A percentile compares a stretch with the other conserved stretches of the same genome.
Evolutionary conservation across 2,797 vertebrate species (phyloP).

Genomic region (Spea hammondii): DNA sequence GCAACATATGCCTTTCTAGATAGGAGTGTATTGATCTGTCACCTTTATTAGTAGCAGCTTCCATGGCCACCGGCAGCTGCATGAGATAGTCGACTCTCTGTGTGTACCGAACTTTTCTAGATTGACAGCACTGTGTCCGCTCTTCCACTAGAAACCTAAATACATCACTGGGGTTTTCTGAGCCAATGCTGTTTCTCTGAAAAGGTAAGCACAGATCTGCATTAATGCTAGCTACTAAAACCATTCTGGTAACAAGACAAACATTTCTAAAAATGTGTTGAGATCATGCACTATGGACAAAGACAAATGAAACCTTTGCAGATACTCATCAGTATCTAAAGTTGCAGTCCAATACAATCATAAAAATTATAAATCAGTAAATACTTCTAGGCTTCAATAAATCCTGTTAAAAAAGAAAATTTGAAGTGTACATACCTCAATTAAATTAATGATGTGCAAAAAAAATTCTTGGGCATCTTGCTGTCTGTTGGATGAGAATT

Average conservation of each 20-base stretch:
- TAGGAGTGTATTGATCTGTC: not conserved
- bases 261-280: too few relatives aligned
- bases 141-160: constrained; percentile 97
- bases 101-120: constrained; percentile 86
- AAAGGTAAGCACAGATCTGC: constrained; percentile 15
- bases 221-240: not conserved
- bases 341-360: too few relatives aligned
- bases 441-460: constrained; percentile 85
- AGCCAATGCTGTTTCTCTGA: constrained; percentile 88
- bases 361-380: too few relatives aligned
- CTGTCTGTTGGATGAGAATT: constrained; percentile 95
- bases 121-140: constrained; percentile 91
- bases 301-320: too few relatives aligned
- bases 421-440: constrained; percentile 77
- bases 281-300: too few relatives aligned
- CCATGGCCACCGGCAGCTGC: constrained; percentile 88
- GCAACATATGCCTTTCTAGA: too few relatives aligned
- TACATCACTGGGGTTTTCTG: constrained; percentile 90
- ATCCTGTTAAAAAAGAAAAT: not conserved
- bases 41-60: constrained; percentile 95
- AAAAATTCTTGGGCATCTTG: constrained; percentile 94
- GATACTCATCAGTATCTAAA: too few relatives aligned
- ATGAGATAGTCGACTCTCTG: constrained; percentile 94
- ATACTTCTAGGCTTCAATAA: too few relatives aligned
- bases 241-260: not conserved